Percentiles rank a stretch among this genome's conserved stretches.
These are phyloP conservation scores for Digitonthophagus gazella DNA, from an alignment of 2,888 invertebrate species.

Conservation along the genomic window DNA sequence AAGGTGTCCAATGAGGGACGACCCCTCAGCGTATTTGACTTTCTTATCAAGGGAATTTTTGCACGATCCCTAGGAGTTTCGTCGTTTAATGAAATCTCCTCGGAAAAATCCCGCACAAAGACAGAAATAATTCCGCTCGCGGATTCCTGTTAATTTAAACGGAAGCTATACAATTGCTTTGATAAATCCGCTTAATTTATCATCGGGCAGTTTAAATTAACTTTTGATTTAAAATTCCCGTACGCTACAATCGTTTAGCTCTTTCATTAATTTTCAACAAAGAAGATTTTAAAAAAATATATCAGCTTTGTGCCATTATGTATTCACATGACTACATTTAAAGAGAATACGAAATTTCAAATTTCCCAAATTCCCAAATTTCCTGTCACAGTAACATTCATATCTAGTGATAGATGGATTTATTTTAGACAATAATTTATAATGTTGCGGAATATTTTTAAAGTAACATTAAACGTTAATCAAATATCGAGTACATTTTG, in stretches of 20 bases:
- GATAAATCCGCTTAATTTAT: not conserved
- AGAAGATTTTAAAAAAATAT: too few species aligned
- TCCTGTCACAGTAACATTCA: too few species aligned
- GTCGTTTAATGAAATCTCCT: slow-evolving; percentile 8
- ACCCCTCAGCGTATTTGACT: slow-evolving; percentile 12
- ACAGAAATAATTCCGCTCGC: slow-evolving; percentile 10
- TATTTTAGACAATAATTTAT: not conserved
- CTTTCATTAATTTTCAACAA: not conserved
- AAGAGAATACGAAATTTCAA: too few species aligned
- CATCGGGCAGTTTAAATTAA: not conserved
- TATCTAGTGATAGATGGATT: not conserved
- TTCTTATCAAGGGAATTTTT: slow-evolving; percentile 14
- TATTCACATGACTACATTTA: too few species aligned
- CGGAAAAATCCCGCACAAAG: slow-evolving; percentile 1
- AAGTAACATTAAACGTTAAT: not conserved
- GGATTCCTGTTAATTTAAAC: not conserved
- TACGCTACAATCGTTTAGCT: not conserved
- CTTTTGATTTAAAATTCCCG: not conserved
- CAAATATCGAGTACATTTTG: not conserved
- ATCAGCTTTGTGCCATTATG: too few species aligned
- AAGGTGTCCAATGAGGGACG: slow-evolving; percentile 5
- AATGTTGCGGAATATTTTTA: not conserved
- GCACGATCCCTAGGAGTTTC: not conserved
- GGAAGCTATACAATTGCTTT: not conserved
- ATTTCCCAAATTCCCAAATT: too few species aligned